Percentiles rank a stretch among this genome's conserved stretches.
These are phyloP conservation scores for Sebastes fasciatus DNA, from an alignment of 2,113 vertebrate species.

Conservation along the genomic window DNA sequence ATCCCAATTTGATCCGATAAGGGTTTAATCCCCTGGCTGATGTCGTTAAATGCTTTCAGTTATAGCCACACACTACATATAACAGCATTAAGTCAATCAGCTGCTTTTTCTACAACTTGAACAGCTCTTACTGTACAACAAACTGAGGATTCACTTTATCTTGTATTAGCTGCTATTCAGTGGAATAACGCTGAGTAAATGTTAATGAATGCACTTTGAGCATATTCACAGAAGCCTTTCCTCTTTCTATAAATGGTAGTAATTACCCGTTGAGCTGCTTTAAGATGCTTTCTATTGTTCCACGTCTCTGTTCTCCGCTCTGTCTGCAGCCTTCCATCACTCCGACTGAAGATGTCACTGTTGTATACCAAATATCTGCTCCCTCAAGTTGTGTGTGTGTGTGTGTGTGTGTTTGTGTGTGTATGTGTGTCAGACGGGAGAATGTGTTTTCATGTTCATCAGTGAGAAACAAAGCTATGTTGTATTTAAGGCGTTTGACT, in stretches of 20 bases:
- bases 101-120: not conserved
- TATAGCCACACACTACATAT: not conserved
- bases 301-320: not conserved
- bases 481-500: conserved; percentile 48
- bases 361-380: conserved; percentile 79
- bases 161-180: conserved; percentile 4
- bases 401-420: conserved; percentile 3
- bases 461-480: conserved; percentile 59
- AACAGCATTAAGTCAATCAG: conserved; percentile 2
- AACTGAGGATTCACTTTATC: not conserved
- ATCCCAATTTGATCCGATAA: not conserved
- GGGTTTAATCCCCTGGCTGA: not conserved
- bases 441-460: conserved; percentile 60
- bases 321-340: conserved; percentile 25
- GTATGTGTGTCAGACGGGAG: conserved; percentile 19
- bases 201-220: conserved; percentile 76
- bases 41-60: not conserved
- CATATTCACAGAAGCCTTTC: conserved; percentile 57
- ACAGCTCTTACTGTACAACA: not conserved
- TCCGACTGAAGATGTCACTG: conserved; percentile 84
- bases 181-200: conserved; percentile 68
- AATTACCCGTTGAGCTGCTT: conserved; percentile 65
- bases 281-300: conserved; percentile 45
- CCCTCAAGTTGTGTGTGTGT: not conserved
- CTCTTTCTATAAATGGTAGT: conserved; percentile 72